Percentiles rank a stretch among this genome's conserved stretches.
Evolutionary conservation across 2,797 vertebrate genomes (phyloP).

Genomic region (Neomorphus geoffroyi): DNA sequence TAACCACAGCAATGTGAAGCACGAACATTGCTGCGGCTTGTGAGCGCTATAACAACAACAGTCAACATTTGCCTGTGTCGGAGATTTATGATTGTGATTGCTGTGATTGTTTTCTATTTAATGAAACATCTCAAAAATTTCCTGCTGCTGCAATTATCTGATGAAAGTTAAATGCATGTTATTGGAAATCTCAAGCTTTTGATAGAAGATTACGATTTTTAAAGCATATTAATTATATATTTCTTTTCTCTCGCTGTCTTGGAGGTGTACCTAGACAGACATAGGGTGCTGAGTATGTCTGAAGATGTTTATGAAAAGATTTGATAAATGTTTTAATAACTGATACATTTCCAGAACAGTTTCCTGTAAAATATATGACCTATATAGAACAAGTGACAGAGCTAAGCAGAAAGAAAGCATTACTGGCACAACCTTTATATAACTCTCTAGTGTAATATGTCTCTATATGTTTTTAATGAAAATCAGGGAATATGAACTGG

Average conservation of each 20-base stretch:
- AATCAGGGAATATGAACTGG: background rate
- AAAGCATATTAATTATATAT: background rate
- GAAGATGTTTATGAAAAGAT: background rate
- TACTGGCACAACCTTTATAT: background rate
- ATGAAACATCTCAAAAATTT: background rate
- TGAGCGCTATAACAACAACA: background rate
- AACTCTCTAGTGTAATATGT: background rate
- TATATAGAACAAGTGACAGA: background rate
- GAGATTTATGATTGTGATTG: background rate
- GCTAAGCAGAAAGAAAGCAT: background rate
- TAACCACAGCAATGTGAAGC: constrained; percentile 22
- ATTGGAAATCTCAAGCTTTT: background rate
- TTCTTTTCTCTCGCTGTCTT: background rate
- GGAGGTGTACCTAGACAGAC: background rate
- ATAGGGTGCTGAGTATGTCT: background rate
- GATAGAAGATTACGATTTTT: background rate
- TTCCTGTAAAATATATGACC: background rate
- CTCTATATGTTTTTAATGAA: constrained; percentile 20
- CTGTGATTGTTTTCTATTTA: background rate
- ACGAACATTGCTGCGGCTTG: background rate
- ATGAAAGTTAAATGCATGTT: background rate
- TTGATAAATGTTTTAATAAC: background rate
- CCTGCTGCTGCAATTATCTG: background rate
- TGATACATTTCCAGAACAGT: background rate
- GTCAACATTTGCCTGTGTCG: background rate